Percentiles rank a stretch among this genome's conserved stretches.
Evolutionary conservation across 2,797 vertebrate species (phyloP).

Genomic region (Myotis findleyi): DNA sequence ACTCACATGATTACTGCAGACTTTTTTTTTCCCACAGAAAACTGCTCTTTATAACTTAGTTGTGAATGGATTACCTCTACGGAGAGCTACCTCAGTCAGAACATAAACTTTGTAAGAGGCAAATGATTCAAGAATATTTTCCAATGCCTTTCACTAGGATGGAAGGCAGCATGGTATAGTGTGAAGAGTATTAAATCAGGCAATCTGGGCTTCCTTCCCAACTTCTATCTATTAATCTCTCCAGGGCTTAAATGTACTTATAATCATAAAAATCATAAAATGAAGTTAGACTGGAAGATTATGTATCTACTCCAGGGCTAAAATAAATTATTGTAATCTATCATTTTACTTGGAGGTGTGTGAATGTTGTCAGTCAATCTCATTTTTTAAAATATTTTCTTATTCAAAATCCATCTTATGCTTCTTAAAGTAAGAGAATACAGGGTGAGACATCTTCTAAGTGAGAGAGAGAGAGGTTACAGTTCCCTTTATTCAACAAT

Average conservation of each 20-base stretch:
- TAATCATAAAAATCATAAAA: slow-evolving; percentile 56
- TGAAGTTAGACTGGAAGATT: slow-evolving; percentile 58
- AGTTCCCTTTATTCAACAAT: background rate
- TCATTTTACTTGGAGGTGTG: slow-evolving; percentile 31
- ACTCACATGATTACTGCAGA: background rate
- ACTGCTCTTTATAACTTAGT: background rate
- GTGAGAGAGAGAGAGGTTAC: background rate
- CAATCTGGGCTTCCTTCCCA: slow-evolving; percentile 54
- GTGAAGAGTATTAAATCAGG: background rate
- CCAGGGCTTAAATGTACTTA: slow-evolving; percentile 29
- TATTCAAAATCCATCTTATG: slow-evolving; percentile 29
- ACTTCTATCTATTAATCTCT: slow-evolving; percentile 15
- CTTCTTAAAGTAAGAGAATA: slow-evolving; percentile 28
- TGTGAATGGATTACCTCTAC: slow-evolving; percentile 24
- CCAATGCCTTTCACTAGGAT: background rate
- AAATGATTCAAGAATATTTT: slow-evolving; percentile 38
- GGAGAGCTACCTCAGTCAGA: background rate
- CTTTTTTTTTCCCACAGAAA: slow-evolving; percentile 3
- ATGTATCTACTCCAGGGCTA: slow-evolving; percentile 36
- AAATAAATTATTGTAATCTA: slow-evolving; percentile 44
- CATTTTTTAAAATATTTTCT: slow-evolving; percentile 34
- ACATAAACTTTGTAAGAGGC: background rate
- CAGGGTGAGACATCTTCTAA: background rate
- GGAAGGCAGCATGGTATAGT: background rate
- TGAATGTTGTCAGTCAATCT: slow-evolving; percentile 6